Evolutionary conservation across 2,888 invertebrate genomes (phyloP).

Genomic region (Trisateles emortualis): DNA sequence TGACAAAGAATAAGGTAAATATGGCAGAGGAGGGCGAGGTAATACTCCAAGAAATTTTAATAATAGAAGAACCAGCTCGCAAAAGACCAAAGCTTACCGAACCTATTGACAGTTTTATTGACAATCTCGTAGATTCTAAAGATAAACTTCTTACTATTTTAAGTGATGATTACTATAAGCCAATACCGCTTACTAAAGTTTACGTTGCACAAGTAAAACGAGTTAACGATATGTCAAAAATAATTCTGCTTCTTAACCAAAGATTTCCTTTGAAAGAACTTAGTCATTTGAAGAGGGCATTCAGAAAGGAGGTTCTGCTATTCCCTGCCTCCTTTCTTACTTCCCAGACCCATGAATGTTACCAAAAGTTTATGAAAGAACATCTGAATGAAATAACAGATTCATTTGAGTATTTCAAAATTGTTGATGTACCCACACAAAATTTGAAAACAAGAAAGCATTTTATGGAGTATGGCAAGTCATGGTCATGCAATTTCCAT

Average conservation of each 20-base stretch:
- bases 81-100: not conserved
- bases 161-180: slow-evolving; percentile 80
- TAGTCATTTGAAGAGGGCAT: slow-evolving; percentile 91
- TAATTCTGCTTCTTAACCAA: slow-evolving; percentile 87
- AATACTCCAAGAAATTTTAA: not conserved
- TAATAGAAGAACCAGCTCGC: not conserved
- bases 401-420: slow-evolving; percentile 82
- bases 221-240: slow-evolving; percentile 87
- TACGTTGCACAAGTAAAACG: slow-evolving; percentile 88
- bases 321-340: slow-evolving; percentile 72
- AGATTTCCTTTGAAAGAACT: slow-evolving; percentile 87
- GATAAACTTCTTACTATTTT: slow-evolving; percentile 83
- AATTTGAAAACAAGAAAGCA: slow-evolving; percentile 90
- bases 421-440: slow-evolving; percentile 86
- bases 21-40: not conserved
- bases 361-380: slow-evolving; percentile 72
- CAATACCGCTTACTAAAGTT: slow-evolving; percentile 84
- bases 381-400: slow-evolving; percentile 81
- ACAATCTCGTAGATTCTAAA: slow-evolving; percentile 52
- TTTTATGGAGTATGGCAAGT: slow-evolving; percentile 84
- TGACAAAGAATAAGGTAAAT: not conserved
- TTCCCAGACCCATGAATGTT: slow-evolving; percentile 60
- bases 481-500: slow-evolving; percentile 96
- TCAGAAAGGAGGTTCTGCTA: slow-evolving; percentile 86
- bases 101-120: slow-evolving; percentile 24